Evolutionary conservation across 1,140 invertebrate genomes (phyloP).

Genomic region (Habropoda laboriosa): DNA sequence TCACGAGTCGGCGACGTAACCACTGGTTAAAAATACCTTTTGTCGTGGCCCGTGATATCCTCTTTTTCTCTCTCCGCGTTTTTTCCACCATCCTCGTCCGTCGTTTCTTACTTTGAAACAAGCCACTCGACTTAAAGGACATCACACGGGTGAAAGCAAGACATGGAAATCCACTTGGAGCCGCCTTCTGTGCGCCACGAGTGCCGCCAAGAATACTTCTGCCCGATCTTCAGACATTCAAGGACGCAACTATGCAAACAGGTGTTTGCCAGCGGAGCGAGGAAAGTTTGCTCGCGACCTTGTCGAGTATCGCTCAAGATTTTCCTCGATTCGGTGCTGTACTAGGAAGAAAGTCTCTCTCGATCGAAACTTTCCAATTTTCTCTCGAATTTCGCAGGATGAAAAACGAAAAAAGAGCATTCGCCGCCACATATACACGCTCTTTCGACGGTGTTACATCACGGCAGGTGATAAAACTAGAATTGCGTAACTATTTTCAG

Average conservation of each 20-base stretch:
- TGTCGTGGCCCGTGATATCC: neutral
- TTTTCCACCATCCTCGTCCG: too few species aligned
- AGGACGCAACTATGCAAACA: constrained; percentile 56
- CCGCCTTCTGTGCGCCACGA: constrained; percentile 27
- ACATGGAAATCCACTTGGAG: constrained; percentile 58
- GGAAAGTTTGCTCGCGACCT: constrained; percentile 46
- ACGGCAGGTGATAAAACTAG: neutral
- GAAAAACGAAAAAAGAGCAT: neutral
- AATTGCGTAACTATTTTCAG: neutral
- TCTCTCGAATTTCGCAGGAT: neutral
- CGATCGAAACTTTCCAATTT: constrained; percentile 17
- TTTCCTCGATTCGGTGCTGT: neutral
- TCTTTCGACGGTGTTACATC: neutral
- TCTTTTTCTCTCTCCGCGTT: neutral
- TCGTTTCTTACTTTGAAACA: neutral
- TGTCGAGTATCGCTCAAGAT: constrained; percentile 12
- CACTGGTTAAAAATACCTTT: constrained; percentile 26
- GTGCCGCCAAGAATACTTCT: constrained; percentile 31
- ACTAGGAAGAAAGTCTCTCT: neutral
- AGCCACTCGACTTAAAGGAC: constrained; percentile 52
- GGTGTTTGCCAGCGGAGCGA: constrained; percentile 10
- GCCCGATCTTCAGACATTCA: constrained; percentile 47
- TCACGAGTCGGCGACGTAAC: neutral
- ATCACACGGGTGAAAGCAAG: constrained; percentile 45
- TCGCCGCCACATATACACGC: neutral